Conservation (phyloP, 2,888 invertebrate genomes). For the Fabriciana adippe region DNA sequence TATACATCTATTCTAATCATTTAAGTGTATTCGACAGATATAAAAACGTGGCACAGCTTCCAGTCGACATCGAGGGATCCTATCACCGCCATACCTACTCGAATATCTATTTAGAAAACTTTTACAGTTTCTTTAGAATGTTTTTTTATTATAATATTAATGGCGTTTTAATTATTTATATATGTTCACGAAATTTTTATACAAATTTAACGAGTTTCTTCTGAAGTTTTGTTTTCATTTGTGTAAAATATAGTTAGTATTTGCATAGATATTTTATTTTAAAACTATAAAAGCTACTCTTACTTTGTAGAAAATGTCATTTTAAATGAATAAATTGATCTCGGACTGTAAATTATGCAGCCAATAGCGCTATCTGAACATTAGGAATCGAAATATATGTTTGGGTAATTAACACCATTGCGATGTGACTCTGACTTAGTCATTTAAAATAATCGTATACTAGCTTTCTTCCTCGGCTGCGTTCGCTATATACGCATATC, state of each 20-base stretch:
- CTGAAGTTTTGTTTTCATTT: conserved; percentile 13
- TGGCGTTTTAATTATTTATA: conserved; percentile 7
- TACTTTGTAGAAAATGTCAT: conserved; percentile 2
- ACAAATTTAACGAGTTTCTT: conserved; percentile 1
- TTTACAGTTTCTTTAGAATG: conserved; percentile 7
- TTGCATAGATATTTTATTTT: conserved; percentile 10
- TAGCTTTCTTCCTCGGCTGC: neutral
- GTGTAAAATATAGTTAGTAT: conserved; percentile 5
- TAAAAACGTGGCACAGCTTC: neutral
- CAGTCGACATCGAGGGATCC: neutral
- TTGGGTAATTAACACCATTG: conserved; percentile 50
- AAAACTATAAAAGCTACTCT: conserved; percentile 8
- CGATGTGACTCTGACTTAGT: conserved; percentile 42
- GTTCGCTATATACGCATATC: no score
- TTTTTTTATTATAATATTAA: conserved; percentile 4
- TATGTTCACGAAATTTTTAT: conserved; percentile 1
- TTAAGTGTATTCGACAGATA: no score
- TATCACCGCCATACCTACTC: neutral
- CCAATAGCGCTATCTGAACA: conserved; percentile 52
- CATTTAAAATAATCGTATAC: conserved; percentile 50
- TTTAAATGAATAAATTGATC: conserved; percentile 14
- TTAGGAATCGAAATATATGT: conserved; percentile 53
- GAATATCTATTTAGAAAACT: conserved; percentile 1
- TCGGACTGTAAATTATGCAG: conserved; percentile 32
- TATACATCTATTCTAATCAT: no score